A percentile compares a stretch with the other conserved stretches of the same genome.
phyloP scores from a whole-genome alignment of 2,113 vertebrate genomes.

The Ceyx melanurus region DNA sequence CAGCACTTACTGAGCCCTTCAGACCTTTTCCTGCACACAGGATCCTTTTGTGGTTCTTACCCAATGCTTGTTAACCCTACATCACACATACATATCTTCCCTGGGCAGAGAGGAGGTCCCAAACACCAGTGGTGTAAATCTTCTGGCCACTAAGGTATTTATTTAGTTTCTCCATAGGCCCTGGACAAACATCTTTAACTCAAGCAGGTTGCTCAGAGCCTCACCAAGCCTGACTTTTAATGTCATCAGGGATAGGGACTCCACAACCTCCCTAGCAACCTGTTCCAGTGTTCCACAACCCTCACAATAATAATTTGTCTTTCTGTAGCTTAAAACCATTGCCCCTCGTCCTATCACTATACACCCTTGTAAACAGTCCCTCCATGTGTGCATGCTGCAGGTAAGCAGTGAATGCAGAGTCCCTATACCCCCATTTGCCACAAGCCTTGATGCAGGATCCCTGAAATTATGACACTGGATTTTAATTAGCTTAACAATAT shows the following conservation, averaged over 20 bases:
- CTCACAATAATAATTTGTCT: no score
- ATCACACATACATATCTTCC: not conserved
- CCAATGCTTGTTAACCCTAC: not conserved
- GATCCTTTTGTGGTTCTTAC: not conserved
- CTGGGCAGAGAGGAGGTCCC: not conserved
- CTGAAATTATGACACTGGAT: not conserved
- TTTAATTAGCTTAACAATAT: not conserved
- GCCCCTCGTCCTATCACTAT: no score
- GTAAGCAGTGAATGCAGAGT: not conserved
- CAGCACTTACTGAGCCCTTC: rapidly evolving
- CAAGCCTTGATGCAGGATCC: not conserved
- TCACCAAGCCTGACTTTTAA: no score
- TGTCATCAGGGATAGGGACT: no score
- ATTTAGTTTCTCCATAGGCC: not conserved
- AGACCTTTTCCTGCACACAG: rapidly evolving
- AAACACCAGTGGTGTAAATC: rapidly evolving
- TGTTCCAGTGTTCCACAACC: no score
- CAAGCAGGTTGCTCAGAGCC: no score
- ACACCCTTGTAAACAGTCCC: no score
- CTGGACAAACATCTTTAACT: not conserved
- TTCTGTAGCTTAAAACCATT: no score
- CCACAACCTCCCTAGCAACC: no score
- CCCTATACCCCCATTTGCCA: not conserved
- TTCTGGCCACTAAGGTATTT: no score
- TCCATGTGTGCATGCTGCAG: not conserved